Conservation (phyloP, 2,888 invertebrate species). For the Peribatodes rhomboidaria region DNA sequence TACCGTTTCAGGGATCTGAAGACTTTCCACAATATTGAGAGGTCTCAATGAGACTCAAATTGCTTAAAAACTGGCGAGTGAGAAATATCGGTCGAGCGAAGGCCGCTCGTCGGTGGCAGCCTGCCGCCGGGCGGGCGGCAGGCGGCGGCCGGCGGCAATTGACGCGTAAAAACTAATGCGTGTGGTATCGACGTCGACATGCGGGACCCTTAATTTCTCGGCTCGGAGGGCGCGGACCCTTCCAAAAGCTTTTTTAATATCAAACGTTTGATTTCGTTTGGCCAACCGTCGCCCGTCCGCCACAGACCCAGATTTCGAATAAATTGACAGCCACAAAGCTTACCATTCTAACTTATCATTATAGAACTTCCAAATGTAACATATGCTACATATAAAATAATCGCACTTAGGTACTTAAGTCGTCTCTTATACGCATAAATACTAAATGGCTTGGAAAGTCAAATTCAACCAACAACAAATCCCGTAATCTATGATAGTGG, state of each 20-base stretch:
- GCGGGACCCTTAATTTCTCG: slow-evolving; percentile 71
- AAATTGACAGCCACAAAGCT: slow-evolving; percentile 54
- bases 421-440: slow-evolving; percentile 5
- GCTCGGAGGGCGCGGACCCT: slow-evolving; percentile 61
- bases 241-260: slow-evolving; percentile 62
- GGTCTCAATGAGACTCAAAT: slow-evolving; percentile 20
- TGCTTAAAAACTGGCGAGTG: slow-evolving; percentile 11
- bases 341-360: slow-evolving; percentile 47
- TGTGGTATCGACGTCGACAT: slow-evolving; percentile 57
- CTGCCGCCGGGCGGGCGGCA: slow-evolving; percentile 26
- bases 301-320: slow-evolving; percentile 44
- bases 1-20: slow-evolving; percentile 2
- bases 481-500: slow-evolving; percentile 41
- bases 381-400: slow-evolving; percentile 14
- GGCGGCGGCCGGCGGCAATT: slow-evolving; percentile 31
- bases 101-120: slow-evolving; percentile 35
- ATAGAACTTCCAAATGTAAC: too few relatives aligned
- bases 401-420: background rate
- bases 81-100: background rate
- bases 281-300: slow-evolving; percentile 36
- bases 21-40: slow-evolving; percentile 13
- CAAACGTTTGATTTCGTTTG: slow-evolving; percentile 61
- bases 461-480: slow-evolving; percentile 34
- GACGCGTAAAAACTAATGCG: slow-evolving; percentile 64
- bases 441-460: slow-evolving; percentile 25